Evolutionary conservation across 2,888 invertebrate genomes (phyloP).

Genomic region (Tiphia femorata): DNA sequence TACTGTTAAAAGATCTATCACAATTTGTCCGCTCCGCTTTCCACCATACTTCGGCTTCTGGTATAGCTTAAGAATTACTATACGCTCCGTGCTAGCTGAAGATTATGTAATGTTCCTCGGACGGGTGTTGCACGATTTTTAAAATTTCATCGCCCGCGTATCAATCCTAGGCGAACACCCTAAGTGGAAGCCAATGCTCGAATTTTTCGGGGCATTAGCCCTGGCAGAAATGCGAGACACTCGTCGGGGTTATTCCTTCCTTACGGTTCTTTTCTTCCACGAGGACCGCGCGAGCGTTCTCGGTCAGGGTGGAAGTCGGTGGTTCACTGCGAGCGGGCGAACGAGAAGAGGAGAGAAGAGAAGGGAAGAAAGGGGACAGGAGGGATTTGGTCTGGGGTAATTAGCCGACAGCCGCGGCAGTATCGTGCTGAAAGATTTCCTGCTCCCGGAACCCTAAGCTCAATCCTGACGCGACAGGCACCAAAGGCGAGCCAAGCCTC

Average conservation of each 20-base stretch:
- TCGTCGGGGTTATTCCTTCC: slow-evolving; percentile 24
- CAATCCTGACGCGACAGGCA: slow-evolving; percentile 28
- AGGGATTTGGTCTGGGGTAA: slow-evolving; percentile 46
- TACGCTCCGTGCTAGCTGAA: no score
- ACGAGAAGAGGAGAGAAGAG: slow-evolving; percentile 6
- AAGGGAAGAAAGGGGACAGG: slow-evolving; percentile 20
- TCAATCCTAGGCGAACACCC: no score
- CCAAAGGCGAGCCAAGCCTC: slow-evolving; percentile 38
- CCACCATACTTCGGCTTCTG: not conserved
- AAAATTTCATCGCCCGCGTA: not conserved
- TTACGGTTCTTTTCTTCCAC: slow-evolving; percentile 36
- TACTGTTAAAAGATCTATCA: no score
- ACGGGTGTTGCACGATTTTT: not conserved
- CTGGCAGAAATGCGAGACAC: slow-evolving; percentile 31
- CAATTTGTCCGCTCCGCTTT: not conserved
- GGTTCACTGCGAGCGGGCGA: slow-evolving; percentile 5
- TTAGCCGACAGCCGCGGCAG: slow-evolving; percentile 49
- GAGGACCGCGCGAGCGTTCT: slow-evolving; percentile 31
- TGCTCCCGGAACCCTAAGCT: slow-evolving; percentile 21
- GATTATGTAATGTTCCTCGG: no score
- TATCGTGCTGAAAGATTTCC: slow-evolving; percentile 47
- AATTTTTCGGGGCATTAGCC: slow-evolving; percentile 59
- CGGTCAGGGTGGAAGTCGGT: slow-evolving; percentile 26
- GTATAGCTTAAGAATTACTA: no score
- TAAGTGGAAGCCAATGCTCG: no score